These are phyloP conservation scores for Autographa gamma DNA, from an alignment of 2,888 invertebrate genomes.

Conservation along the genomic window DNA sequence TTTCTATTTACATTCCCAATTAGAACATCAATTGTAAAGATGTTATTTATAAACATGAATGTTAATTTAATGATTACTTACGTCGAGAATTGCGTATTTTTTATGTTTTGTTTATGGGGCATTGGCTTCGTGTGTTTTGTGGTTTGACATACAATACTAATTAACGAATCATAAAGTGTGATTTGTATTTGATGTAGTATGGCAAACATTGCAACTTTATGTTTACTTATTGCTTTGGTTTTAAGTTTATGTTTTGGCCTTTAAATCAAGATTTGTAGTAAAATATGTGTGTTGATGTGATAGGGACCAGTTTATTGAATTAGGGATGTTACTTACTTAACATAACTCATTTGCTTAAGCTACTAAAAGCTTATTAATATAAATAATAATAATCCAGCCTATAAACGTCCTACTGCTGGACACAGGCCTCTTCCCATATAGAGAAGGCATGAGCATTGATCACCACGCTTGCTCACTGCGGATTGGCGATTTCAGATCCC, in stretches of 20 bases:
- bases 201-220: constrained; percentile 53
- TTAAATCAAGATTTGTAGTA: no score
- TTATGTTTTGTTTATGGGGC: constrained; percentile 30
- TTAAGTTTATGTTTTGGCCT: neutral
- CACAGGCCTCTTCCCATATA: no score
- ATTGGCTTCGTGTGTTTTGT: constrained; percentile 42
- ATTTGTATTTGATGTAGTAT: constrained; percentile 46
- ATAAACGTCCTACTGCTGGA: no score
- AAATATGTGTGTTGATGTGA: no score
- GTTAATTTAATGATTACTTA: constrained; percentile 47
- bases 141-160: constrained; percentile 54
- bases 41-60: constrained; percentile 49
- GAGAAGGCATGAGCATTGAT: no score
- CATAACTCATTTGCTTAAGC: no score
- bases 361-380: no score
- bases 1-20: constrained; percentile 50
- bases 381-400: no score
- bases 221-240: constrained; percentile 18
- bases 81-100: constrained; percentile 37
- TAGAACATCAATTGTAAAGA: constrained; percentile 46
- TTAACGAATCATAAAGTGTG: constrained; percentile 54
- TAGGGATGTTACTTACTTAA: no score
- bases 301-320: no score
- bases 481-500: no score
- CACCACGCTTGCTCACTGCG: no score